Conservation (phyloP, 2,113 vertebrate genomes). For the Seriola dumerili region DNA sequence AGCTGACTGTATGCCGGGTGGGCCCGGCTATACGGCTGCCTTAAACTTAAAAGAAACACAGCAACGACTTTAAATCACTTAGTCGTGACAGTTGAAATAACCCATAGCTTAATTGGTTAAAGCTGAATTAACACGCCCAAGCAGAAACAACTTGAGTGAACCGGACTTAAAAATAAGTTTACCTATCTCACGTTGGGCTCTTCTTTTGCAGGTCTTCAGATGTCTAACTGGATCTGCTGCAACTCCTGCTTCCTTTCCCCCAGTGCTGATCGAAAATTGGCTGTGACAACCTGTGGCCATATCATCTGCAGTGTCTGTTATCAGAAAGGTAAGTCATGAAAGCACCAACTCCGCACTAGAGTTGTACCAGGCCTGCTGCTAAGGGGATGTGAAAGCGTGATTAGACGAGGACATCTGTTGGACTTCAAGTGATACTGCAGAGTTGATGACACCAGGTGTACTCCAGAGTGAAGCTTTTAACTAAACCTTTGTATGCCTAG, state of each 20-base stretch:
- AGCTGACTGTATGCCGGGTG: neutral
- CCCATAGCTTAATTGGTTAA: neutral
- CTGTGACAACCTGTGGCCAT: conserved; percentile 91
- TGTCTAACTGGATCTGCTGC: conserved; percentile 88
- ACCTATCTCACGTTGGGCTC: neutral
- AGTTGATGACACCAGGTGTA: neutral
- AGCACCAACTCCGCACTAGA: too few relatives aligned
- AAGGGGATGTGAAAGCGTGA: conserved; percentile 5
- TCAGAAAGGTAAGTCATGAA: conserved; percentile 80
- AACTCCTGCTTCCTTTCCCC: conserved; percentile 89
- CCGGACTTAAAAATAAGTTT: neutral
- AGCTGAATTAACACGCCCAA: neutral
- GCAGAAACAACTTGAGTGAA: neutral
- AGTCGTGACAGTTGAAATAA: neutral
- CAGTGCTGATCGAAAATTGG: conserved; percentile 75
- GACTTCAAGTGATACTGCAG: conserved; percentile 44
- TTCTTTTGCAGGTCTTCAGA: conserved; percentile 63
- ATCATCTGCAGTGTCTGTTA: conserved; percentile 89
- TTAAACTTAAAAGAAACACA: neutral
- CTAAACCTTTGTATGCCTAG: neutral
- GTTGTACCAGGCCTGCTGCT: neutral
- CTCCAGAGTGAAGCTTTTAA: neutral
- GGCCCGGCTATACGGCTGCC: neutral
- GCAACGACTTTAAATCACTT: neutral
- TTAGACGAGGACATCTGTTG: conserved; percentile 73